phyloP scores from a whole-genome alignment of 2,113 vertebrate species.

The Phoxinus phoxinus region DNA sequence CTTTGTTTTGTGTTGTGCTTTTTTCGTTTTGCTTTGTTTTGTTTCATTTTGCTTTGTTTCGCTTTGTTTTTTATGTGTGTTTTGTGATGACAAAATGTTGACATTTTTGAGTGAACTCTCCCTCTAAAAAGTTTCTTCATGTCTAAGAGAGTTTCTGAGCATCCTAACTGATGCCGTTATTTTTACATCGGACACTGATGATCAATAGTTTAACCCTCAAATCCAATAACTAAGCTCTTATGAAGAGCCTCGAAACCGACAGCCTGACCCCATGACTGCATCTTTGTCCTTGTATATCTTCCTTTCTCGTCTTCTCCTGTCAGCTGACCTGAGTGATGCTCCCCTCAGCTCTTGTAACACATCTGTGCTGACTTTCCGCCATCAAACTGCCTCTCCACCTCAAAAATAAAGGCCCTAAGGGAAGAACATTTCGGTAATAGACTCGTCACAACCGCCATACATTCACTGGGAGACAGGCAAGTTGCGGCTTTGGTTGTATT shows the following conservation, averaged over 20 bases:
- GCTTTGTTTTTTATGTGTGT: not conserved
- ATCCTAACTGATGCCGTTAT: slow-evolving; percentile 16
- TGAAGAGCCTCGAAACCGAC: not conserved
- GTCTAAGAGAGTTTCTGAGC: not conserved
- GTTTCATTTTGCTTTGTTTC: not conserved
- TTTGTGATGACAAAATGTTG: no score
- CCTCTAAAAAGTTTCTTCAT: not conserved
- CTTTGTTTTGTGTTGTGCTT: not conserved
- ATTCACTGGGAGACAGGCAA: not conserved
- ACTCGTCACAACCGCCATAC: not conserved
- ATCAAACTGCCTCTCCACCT: slow-evolving; percentile 23
- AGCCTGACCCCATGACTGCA: not conserved
- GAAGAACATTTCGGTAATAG: slow-evolving; percentile 1
- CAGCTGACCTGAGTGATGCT: slow-evolving; percentile 12
- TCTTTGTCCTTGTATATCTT: slow-evolving; percentile 13
- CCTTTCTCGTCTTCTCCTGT: not conserved
- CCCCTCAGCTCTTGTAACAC: slow-evolving; percentile 9
- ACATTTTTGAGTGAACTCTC: not conserved
- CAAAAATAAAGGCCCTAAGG: slow-evolving; percentile 10
- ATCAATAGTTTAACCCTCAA: slow-evolving; percentile 7
- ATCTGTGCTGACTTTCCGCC: slow-evolving; percentile 17
- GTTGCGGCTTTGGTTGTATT: not conserved
- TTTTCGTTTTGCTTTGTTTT: not conserved
- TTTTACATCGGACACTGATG: not conserved
- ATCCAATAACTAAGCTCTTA: slow-evolving; percentile 1